Conservation (phyloP, 2,888 invertebrate species). For the Ommatoiulus sabulosus region DNA sequence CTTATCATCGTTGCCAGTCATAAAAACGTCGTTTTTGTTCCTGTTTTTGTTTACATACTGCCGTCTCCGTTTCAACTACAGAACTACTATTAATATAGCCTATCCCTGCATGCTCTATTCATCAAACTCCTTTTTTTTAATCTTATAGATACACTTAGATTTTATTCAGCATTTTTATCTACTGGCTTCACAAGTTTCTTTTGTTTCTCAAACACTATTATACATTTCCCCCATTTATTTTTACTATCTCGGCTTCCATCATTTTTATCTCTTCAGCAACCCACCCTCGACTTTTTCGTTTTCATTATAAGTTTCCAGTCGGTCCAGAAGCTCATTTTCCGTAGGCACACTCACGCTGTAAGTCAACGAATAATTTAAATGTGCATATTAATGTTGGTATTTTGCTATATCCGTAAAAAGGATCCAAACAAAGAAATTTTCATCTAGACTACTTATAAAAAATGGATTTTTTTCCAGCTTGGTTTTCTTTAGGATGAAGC, state of each 20-base stretch:
- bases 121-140: conserved; percentile 18
- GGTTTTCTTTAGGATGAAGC: conserved; percentile 40
- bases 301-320: background rate
- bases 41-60: conserved; percentile 16
- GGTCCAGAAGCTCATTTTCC: conserved; percentile 8
- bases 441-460: conserved; percentile 37
- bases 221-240: conserved; percentile 25
- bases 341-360: background rate
- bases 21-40: conserved; percentile 18
- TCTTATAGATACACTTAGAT: conserved; percentile 31
- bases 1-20: conserved; percentile 8
- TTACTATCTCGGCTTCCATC: conserved; percentile 9
- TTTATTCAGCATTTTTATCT: conserved; percentile 39
- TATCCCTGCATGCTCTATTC: conserved; percentile 14
- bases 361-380: conserved; percentile 47
- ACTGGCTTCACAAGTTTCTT: conserved; percentile 41
- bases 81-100: conserved; percentile 16
- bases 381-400: conserved; percentile 37
- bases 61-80: background rate
- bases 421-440: conserved; percentile 31
- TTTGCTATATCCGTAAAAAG: conserved; percentile 41
- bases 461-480: conserved; percentile 1
- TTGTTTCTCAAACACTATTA: conserved; percentile 12
- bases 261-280: conserved; percentile 5
- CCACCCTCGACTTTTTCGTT: background rate